These are phyloP conservation scores for Fundulus diaphanus DNA, from an alignment of 2,797 vertebrate genomes.

Conservation along the genomic window DNA sequence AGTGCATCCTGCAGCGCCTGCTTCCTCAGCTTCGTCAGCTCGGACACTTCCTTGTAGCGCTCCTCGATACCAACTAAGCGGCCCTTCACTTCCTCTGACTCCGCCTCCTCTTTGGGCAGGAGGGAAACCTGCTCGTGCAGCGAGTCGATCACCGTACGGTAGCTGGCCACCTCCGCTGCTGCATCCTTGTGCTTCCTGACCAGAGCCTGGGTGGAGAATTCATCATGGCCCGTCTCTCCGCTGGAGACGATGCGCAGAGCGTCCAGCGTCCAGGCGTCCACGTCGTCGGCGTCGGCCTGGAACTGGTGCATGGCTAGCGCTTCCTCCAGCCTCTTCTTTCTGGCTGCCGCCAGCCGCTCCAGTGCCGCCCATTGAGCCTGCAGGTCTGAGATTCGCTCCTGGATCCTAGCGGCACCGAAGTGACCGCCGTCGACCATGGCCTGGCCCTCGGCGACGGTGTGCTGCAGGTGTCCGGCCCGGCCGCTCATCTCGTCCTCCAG, in stretches of 20 bases:
- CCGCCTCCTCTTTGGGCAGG: slow-evolving; percentile 82
- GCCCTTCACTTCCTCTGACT: slow-evolving; percentile 82
- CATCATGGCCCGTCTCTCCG: slow-evolving; percentile 94
- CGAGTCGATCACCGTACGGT: slow-evolving; percentile 89
- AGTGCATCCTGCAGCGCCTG: slow-evolving; percentile 97
- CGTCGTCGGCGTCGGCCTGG: slow-evolving; percentile 90
- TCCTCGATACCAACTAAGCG: slow-evolving; percentile 93
- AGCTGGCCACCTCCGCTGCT: slow-evolving; percentile 91
- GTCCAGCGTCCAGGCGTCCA: slow-evolving; percentile 96
- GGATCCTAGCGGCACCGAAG: slow-evolving; percentile 91
- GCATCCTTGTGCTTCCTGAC: slow-evolving; percentile 98
- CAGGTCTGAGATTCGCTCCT: slow-evolving; percentile 82
- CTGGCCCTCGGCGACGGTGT: slow-evolving; percentile 90
- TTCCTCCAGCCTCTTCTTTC: slow-evolving; percentile 86
- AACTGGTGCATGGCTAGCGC: slow-evolving; percentile 92
- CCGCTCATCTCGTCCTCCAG: slow-evolving; percentile 97
- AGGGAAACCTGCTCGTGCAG: slow-evolving; percentile 90
- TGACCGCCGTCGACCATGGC: slow-evolving; percentile 90
- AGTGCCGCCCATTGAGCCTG: slow-evolving; percentile 91
- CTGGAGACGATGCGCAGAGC: slow-evolving; percentile 95
- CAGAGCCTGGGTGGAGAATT: slow-evolving; percentile 96
- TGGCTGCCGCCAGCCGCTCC: slow-evolving; percentile 86
- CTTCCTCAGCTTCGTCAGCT: slow-evolving; percentile 91
- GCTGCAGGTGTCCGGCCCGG: slow-evolving; percentile 88
- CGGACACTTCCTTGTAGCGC: slow-evolving; percentile 93